Evolutionary conservation across 1,140 invertebrate species (phyloP), one percentile per base, ranked within the genome.

Genomic region (Aphaenogaster ashmeadi): DNA sequence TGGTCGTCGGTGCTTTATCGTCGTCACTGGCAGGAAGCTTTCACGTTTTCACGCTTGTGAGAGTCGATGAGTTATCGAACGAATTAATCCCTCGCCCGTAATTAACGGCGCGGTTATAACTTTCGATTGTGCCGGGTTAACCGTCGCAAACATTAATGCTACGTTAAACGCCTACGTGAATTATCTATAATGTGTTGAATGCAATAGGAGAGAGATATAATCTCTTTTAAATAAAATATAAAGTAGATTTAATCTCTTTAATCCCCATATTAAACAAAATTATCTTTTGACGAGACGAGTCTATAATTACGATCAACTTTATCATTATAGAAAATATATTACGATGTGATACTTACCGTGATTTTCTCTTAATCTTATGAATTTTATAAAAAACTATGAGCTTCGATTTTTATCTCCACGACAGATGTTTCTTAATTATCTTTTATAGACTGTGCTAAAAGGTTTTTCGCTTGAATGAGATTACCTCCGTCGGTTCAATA

Each of bases 1-100:
- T 66, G 60, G 66, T 54, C 72, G 72, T n/a, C 44, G 8, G 56
- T 67, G 75, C 78, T 89, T 87, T 87, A 87, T 80, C 44, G 69
- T 41, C 33, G 52, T 60, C 36, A 27, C 18, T 54, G 44, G n/a
- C 8, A 47, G 88, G 54, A 60, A 90, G 88, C 88, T 90, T 90
- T 89, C 89, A 78, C 85, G 89, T 89, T 79, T 87, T 84, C 88
- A 86, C 74, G 74, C 72, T 78, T 62, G 74, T 75, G 72, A 77
- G 83, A 86, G 67, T 75, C 80, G 62, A 74, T 84, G 54, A 84
- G 27, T 75, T 74, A 84, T 74, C 54, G 69, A 60, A 74, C 15
- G 50, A 60, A 84, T 84, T 84, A 75, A 84, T 84, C 54, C 69
- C 27, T 47, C 44, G n/a, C 21, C 13, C 18, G 54, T 75, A 84